Evolutionary conservation across 1,140 invertebrate species (phyloP).

Genomic region (Drosophila athabasca): DNA sequence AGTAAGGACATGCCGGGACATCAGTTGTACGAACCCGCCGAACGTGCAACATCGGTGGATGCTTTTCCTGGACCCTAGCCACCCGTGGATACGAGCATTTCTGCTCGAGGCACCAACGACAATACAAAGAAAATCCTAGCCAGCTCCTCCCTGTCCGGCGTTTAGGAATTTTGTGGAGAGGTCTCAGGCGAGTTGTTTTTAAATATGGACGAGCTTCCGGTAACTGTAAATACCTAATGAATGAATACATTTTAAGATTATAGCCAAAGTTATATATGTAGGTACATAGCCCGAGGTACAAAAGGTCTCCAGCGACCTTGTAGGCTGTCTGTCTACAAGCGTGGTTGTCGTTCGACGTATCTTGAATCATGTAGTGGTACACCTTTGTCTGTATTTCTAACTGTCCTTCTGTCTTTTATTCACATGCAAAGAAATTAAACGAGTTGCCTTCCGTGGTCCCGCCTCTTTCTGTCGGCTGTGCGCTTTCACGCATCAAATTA

Average conservation of each 20-base stretch:
- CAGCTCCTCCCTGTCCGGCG: not conserved
- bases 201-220: conserved; percentile 62
- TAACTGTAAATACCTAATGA: conserved; percentile 59
- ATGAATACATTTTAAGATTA: conserved; percentile 13
- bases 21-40: not conserved
- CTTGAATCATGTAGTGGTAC: too few relatives aligned
- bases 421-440: not conserved
- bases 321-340: not conserved
- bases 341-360: not conserved
- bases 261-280: not conserved
- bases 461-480: not conserved
- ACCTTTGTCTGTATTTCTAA: not conserved
- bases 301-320: not conserved
- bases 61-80: conserved; percentile 35
- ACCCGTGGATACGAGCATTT: not conserved
- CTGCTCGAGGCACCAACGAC: conserved; percentile 32
- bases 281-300: not conserved
- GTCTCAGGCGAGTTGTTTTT: conserved; percentile 29
- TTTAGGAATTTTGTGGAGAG: not conserved
- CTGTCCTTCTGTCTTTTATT: not conserved
- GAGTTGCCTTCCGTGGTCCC: not conserved
- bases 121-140: conserved; percentile 41
- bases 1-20: conserved; percentile 15
- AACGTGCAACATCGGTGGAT: not conserved
- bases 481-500: conserved; percentile 1